Evolutionary conservation across 2,888 invertebrate species (phyloP).

Genomic region (Scotopteryx bipunctaria): DNA sequence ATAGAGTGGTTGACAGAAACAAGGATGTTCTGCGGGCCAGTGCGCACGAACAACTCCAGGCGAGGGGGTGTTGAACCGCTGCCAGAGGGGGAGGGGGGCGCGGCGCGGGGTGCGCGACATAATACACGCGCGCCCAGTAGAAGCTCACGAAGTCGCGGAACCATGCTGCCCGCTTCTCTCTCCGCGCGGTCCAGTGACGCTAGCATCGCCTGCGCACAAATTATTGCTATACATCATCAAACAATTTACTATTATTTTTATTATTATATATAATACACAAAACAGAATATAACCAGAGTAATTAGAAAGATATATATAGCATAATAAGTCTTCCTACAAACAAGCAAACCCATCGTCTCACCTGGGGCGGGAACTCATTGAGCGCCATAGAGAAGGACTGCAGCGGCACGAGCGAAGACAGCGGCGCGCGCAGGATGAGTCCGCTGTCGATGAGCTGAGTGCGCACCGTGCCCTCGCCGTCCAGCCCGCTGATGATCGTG

Average conservation of each 20-base stretch:
- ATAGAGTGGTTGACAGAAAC: conserved; percentile 89
- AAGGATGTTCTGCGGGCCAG: conserved; percentile 84
- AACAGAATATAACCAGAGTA: no score
- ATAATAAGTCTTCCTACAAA: no score
- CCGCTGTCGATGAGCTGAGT: conserved; percentile 78
- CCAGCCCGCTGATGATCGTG: conserved; percentile 71
- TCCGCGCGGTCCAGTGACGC: conserved; percentile 84
- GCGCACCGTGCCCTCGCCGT: conserved; percentile 75
- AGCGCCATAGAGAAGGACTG: conserved; percentile 80
- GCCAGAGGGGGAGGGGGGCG: conserved; percentile 43
- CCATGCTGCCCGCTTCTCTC: conserved; percentile 72
- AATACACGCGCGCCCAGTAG: conserved; percentile 80
- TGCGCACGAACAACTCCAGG: conserved; percentile 87
- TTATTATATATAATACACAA: no score
- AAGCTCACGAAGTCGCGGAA: conserved; percentile 82
- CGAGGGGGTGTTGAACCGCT: conserved; percentile 72
- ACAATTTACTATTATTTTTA: no score
- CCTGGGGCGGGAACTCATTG: conserved; percentile 83
- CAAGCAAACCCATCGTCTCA: no score
- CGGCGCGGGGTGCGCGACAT: conserved; percentile 59
- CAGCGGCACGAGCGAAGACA: conserved; percentile 74
- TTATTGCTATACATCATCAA: not conserved
- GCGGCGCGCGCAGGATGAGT: conserved; percentile 71
- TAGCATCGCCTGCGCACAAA: conserved; percentile 73
- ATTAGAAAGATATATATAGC: no score